Evolutionary conservation across 1,140 invertebrate species (phyloP), one percentile per base, ranked within the genome.

Genomic region (Riptortus pedestris): DNA sequence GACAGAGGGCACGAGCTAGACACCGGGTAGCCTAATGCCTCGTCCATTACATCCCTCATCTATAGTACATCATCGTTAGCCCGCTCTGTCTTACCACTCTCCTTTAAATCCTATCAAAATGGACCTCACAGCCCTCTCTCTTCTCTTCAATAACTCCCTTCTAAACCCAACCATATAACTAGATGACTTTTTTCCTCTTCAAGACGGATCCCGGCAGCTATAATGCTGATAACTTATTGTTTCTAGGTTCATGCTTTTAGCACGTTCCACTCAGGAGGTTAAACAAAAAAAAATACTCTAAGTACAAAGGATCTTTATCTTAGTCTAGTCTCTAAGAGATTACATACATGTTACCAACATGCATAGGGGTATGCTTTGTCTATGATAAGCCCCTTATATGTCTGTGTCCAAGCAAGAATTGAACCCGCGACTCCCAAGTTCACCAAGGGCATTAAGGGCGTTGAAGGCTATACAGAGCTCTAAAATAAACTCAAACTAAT

Each of bases 11-110:
- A 55, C 51, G 51, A 55, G 51, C 51, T 55, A 24, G 51, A 1
- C 7, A n/a, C 45, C 45, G 45, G 45, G 45, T 47, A 47, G 45
- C 24, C 51, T 55, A 55, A 55, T 55, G 51, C 51, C 51, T 12
- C 24, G 2, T 20, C n/a, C 51, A 55, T 55, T 55, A 55, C 51
- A 55, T 26, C 51, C 51, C 51, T 26, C 51, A 55, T 55, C 51
- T 55, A 55, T 55, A 24, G 51, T 55, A 55, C 51, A 55, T 55
- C 51, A 55, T 55, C 51, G 51, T 55, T 55, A 55, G 51, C 24
- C 14, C 51, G 20, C 24, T 12, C 31, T 14, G 5, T 14, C 31
- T 38, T 14, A 38, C 31, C 20, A 24, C 51, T 55, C 24, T 24
- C 51, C 20, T 55, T 55, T 55, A 55, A 55, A 55, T 26, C 18